phyloP scores from a whole-genome alignment of 2,113 vertebrate species.

The Scomber colias region DNA sequence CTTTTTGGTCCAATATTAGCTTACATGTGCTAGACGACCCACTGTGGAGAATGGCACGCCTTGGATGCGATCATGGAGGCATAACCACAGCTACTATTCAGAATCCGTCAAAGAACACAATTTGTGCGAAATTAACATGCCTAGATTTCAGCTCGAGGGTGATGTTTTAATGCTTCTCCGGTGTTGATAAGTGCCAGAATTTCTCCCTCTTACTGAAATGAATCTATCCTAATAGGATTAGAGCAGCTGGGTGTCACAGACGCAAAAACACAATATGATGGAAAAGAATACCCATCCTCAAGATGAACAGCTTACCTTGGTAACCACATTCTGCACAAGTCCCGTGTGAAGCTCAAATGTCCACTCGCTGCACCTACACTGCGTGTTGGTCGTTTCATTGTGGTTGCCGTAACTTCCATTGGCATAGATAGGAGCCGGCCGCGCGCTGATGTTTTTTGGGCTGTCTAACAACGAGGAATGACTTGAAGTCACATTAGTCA shows the following conservation, averaged over 20 bases:
- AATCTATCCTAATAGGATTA: conserved; percentile 22
- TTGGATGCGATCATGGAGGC: conserved; percentile 27
- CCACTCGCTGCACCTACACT: conserved; percentile 88
- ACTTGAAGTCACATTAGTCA: conserved; percentile 67
- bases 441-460: conserved; percentile 61
- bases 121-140: not conserved
- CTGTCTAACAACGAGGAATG: conserved; percentile 61
- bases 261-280: conserved; percentile 24
- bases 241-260: conserved; percentile 2
- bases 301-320: conserved; percentile 89
- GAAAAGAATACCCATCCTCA: conserved; percentile 25
- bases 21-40: not conserved
- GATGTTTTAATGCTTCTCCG: too few species aligned
- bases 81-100: not conserved
- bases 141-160: too few species aligned
- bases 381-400: conserved; percentile 68
- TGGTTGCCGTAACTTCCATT: conserved; percentile 47
- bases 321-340: conserved; percentile 93
- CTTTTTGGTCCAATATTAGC: not conserved
- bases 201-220: not conserved
- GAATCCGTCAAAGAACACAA: not conserved
- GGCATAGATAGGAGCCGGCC: conserved; percentile 28
- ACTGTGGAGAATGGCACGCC: conserved; percentile 25
- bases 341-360: conserved; percentile 89
- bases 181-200: conserved; percentile 4